These are phyloP conservation scores for Psettodes erumei DNA, from an alignment of 2,113 vertebrate genomes.

Conservation along the genomic window DNA sequence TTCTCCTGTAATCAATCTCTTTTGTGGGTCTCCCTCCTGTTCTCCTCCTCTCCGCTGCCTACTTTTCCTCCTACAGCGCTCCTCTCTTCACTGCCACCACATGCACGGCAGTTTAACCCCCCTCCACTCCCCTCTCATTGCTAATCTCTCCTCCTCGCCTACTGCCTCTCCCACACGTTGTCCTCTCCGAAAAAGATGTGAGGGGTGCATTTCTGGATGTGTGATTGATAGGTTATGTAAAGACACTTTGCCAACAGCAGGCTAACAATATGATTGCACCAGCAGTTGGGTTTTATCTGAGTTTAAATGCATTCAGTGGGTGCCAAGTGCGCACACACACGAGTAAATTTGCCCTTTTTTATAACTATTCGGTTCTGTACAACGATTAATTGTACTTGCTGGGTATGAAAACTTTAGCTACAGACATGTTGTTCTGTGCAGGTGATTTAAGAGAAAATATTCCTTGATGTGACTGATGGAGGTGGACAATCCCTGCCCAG, in stretches of 20 bases:
- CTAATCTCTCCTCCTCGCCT: constrained; percentile 78
- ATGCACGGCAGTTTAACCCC: constrained; percentile 63
- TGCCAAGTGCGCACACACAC: background rate
- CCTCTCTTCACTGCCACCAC: constrained; percentile 67
- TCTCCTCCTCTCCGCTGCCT: constrained; percentile 61
- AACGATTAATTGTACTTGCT: background rate
- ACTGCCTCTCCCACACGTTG: constrained; percentile 77
- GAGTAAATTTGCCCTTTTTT: constrained; percentile 17
- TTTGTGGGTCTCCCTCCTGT: constrained; percentile 61
- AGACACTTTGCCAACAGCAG: constrained; percentile 59
- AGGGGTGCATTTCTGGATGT: constrained; percentile 64
- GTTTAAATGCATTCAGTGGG: constrained; percentile 44
- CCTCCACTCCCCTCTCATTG: constrained; percentile 50
- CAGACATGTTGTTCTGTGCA: background rate
- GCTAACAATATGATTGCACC: constrained; percentile 34
- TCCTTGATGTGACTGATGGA: background rate
- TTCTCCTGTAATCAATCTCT: constrained; percentile 70
- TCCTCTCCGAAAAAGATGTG: constrained; percentile 76
- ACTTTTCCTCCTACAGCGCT: constrained; percentile 63
- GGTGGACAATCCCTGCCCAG: background rate
- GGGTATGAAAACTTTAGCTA: background rate
- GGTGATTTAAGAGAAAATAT: background rate
- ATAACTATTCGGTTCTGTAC: background rate
- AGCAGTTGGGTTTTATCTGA: constrained; percentile 37
- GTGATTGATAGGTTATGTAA: constrained; percentile 74